Conservation (phyloP, 2,113 vertebrate species). For the Grammomys surdaster region DNA sequence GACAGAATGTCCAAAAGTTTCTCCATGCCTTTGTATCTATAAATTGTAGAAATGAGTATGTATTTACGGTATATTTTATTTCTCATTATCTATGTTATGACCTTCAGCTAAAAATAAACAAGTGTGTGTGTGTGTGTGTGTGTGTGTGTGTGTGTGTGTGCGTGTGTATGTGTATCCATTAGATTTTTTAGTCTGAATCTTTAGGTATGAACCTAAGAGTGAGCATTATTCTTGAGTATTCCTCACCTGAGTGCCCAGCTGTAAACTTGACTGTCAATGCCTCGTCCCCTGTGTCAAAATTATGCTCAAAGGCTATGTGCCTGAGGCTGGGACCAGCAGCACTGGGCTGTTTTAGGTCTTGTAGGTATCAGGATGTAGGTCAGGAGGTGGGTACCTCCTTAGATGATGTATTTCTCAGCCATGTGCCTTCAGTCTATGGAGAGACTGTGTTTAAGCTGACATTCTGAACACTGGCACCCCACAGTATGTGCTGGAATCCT, state of each 20-base stretch:
- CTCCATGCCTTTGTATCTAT: not conserved
- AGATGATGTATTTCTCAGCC: not conserved
- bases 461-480: not conserved
- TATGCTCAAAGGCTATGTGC: not conserved
- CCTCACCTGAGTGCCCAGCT: not conserved
- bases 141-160: not conserved
- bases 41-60: not conserved
- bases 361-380: not conserved
- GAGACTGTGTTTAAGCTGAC: not conserved
- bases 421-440: rapidly evolving
- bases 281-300: not conserved
- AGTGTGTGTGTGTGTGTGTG: not conserved
- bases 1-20: not conserved
- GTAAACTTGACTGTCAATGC: not conserved
- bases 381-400: not conserved
- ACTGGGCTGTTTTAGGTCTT: not conserved
- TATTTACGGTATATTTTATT: not conserved
- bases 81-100: not conserved
- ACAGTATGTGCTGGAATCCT: not conserved
- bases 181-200: not conserved
- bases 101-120: not conserved
- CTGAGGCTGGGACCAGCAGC: not conserved
- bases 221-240: not conserved
- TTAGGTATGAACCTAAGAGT: not conserved
- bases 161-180: not conserved